A percentile compares a stretch with the other conserved stretches of the same genome.
Conservation (phyloP, 2,888 invertebrate species). For the Drosophila pegasa region DNA sequence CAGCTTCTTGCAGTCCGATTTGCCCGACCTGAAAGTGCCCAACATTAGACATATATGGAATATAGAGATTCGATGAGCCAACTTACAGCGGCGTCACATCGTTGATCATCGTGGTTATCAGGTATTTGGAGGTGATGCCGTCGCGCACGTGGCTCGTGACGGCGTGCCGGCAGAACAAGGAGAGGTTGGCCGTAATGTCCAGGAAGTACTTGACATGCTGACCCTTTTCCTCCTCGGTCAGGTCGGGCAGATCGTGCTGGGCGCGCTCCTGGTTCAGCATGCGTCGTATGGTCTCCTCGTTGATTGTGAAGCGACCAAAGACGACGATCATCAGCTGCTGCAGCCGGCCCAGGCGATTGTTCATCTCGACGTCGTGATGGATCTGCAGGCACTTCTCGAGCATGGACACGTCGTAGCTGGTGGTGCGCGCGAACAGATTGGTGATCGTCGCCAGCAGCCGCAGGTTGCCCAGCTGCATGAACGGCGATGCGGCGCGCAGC, state of each 20-base stretch:
- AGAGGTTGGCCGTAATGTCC: constrained; percentile 90
- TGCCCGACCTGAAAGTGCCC: constrained; percentile 48
- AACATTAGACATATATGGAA: background rate
- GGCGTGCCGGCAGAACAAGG: constrained; percentile 89
- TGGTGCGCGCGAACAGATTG: constrained; percentile 89
- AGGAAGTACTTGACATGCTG: constrained; percentile 85
- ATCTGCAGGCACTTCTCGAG: constrained; percentile 22
- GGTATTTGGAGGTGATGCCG: constrained; percentile 59
- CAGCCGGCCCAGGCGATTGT: constrained; percentile 86
- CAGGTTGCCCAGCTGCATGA: constrained; percentile 88
- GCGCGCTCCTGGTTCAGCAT: constrained; percentile 76
- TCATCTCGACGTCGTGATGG: constrained; percentile 49
- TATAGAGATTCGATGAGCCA: no score
- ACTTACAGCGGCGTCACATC: constrained; percentile 65
- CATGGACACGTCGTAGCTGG: constrained; percentile 84
- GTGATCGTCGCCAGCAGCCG: constrained; percentile 92
- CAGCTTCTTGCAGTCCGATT: constrained; percentile 75
- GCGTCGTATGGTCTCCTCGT: constrained; percentile 83
- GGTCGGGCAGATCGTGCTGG: constrained; percentile 11
- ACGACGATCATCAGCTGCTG: constrained; percentile 91
- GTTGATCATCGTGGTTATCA: constrained; percentile 61
- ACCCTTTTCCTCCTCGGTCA: constrained; percentile 78
- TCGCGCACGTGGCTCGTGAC: constrained; percentile 87
- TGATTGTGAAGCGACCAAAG: constrained; percentile 89
- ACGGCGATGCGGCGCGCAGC: constrained; percentile 89